Evolutionary conservation across 2,888 invertebrate genomes (phyloP).

Genomic region (Therioaphis trifolii): DNA sequence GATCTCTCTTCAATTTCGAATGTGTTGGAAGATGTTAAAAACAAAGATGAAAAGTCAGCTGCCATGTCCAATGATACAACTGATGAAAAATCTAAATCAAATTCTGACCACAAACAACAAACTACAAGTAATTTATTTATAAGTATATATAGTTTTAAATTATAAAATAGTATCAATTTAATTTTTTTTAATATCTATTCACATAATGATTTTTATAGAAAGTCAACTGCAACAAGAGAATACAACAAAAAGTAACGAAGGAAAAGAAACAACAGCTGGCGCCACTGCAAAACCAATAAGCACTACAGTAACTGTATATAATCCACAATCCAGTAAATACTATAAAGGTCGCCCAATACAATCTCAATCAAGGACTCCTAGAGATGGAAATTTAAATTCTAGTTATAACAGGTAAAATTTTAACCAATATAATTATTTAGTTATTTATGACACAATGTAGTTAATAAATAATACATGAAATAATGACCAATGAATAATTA

Average conservation of each 20-base stretch:
- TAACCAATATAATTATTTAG: too few species aligned
- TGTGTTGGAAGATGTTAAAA: conserved; percentile 16
- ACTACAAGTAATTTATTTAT: conserved; percentile 36
- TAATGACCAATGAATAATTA: too few species aligned
- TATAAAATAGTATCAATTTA: background rate
- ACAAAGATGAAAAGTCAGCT: conserved; percentile 32
- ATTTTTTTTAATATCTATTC: background rate
- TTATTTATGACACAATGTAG: too few species aligned
- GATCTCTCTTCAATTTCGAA: conserved; percentile 45
- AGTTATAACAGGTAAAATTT: conserved; percentile 42
- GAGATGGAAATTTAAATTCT: conserved; percentile 46
- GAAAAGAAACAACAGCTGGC: background rate
- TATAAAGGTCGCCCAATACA: conserved; percentile 55
- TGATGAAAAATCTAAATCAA: conserved; percentile 22
- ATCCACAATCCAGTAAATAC: conserved; percentile 44
- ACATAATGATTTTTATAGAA: conserved; percentile 12
- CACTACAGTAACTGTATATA: conserved; percentile 8
- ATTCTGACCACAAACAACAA: background rate
- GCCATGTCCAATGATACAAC: background rate
- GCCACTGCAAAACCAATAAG: conserved; percentile 1
- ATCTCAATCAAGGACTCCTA: conserved; percentile 35
- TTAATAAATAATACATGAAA: too few species aligned
- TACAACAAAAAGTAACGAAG: conserved; percentile 26
- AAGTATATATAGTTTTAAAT: background rate
- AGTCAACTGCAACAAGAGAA: conserved; percentile 23